These are phyloP conservation scores for Eupelmus urozonus DNA, from an alignment of 2,888 invertebrate genomes.

Conservation along the genomic window DNA sequence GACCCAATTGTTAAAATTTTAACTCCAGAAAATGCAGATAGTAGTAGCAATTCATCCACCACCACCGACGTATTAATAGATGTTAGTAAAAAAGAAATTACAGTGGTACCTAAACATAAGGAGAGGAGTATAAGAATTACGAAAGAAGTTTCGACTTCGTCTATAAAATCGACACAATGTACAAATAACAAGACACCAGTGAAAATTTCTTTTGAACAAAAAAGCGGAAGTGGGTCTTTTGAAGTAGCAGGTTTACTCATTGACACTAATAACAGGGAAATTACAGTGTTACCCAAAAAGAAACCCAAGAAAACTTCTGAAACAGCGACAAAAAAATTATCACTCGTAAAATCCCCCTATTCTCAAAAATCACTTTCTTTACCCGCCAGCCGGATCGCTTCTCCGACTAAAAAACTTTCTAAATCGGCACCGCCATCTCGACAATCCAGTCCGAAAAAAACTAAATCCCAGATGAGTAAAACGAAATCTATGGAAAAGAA, in stretches of 20 bases:
- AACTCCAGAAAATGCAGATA: slow-evolving; percentile 63
- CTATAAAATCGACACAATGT: background rate
- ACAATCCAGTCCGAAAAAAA: slow-evolving; percentile 58
- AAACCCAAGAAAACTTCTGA: background rate
- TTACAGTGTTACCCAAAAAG: slow-evolving; percentile 67
- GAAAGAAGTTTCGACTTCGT: slow-evolving; percentile 32
- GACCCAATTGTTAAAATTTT: slow-evolving; percentile 71
- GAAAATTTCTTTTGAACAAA: slow-evolving; percentile 54
- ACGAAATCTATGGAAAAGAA: background rate
- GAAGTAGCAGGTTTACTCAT: slow-evolving; percentile 66
- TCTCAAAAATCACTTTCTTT: slow-evolving; percentile 63
- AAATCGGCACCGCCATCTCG: slow-evolving; percentile 65
- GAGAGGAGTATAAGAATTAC: slow-evolving; percentile 17
- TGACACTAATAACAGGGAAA: slow-evolving; percentile 67
- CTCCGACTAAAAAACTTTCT: slow-evolving; percentile 64
- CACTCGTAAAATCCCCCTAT: slow-evolving; percentile 59
- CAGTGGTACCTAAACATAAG: slow-evolving; percentile 48
- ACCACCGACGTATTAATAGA: slow-evolving; percentile 68
- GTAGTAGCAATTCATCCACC: slow-evolving; percentile 65
- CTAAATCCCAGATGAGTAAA: background rate
- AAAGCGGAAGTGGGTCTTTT: slow-evolving; percentile 62
- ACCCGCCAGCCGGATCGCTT: slow-evolving; percentile 63
- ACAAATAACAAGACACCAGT: slow-evolving; percentile 32
- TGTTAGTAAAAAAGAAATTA: slow-evolving; percentile 66
- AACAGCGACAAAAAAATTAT: slow-evolving; percentile 10